phyloP scores from a whole-genome alignment of 2,888 invertebrate species.

The Caenorhabditis panamensis region DNA sequence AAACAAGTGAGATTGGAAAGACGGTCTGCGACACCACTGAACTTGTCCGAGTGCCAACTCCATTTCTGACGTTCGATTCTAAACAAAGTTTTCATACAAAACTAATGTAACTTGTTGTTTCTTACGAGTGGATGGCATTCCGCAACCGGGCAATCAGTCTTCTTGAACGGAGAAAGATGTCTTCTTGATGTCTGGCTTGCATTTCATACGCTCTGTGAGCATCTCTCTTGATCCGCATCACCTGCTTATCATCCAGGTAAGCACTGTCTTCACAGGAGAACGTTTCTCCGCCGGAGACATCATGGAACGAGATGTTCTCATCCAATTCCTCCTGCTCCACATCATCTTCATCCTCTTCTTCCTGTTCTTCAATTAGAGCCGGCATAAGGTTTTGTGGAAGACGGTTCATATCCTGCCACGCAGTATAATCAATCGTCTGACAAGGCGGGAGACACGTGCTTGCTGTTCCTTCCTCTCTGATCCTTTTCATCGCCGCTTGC shows the following conservation, averaged over 20 bases:
- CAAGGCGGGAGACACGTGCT: slow-evolving; percentile 76
- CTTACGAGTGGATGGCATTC: slow-evolving; percentile 69
- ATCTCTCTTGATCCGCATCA: slow-evolving; percentile 74
- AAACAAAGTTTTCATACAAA: background rate
- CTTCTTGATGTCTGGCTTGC: slow-evolving; percentile 80
- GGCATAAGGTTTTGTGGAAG: slow-evolving; percentile 79
- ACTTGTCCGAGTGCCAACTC: slow-evolving; percentile 77
- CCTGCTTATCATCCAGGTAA: slow-evolving; percentile 66
- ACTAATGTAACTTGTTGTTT: background rate
- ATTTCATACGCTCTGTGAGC: slow-evolving; percentile 79
- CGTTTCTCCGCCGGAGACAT: slow-evolving; percentile 58
- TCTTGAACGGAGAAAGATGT: slow-evolving; percentile 76
- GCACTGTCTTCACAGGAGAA: slow-evolving; percentile 64
- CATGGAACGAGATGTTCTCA: slow-evolving; percentile 62
- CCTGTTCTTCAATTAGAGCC: slow-evolving; percentile 74
- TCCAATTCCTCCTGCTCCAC: slow-evolving; percentile 75
- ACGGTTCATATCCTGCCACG: slow-evolving; percentile 81
- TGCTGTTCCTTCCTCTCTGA: slow-evolving; percentile 65
- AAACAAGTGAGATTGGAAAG: slow-evolving; percentile 64
- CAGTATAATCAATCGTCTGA: slow-evolving; percentile 79
- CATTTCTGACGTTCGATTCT: slow-evolving; percentile 67
- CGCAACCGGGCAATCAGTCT: slow-evolving; percentile 72
- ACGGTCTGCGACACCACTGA: slow-evolving; percentile 73
- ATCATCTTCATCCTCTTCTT: slow-evolving; percentile 76
- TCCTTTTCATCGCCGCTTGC: slow-evolving; percentile 66